Evolutionary conservation across 2,888 invertebrate genomes (phyloP), one percentile per base, ranked within the genome.

Genomic region (Agrochola lota): DNA sequence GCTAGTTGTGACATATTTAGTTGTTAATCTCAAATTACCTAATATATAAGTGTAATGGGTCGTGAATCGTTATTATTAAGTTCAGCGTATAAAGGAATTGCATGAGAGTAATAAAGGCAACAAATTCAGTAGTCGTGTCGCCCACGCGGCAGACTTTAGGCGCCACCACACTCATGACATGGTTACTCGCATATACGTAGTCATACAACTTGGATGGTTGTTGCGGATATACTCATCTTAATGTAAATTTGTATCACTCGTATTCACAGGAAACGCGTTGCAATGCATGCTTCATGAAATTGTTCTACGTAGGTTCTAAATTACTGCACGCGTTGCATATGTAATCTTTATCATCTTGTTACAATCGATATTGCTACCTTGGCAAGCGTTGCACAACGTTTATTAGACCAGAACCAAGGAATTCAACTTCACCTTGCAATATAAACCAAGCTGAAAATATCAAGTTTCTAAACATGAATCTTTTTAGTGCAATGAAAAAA

Each of bases 121-220:
- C 91, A 90, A 92, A 92, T 93, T 94, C 93, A 94, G 94, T 91
- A 90, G 92, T 92, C 90, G 92, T 93, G 91, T 92, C 95, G 93
- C 95, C 95, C 93, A 95, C 95, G 93, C 93, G 89, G 85, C 95
- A 95, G 95, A 95, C 95, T 94, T 92, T 87, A 94, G 96, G 95
- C 95, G 95, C 95, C 95, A 89, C 90, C 88, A 89, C 77, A 46
- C 78, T 55, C 82, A 87, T 77, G 79, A 80, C 77, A 84, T 85
- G 85, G 84, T 83, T 75, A 71, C 79, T 79, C 73, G 71, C 81
- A 66, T 43, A 76, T 78, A 85, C 74, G 63, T 78, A 81, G 73
- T 68, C 82, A 79, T 86, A 86, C 70, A 85, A 82, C 71, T 84
- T 78, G 55, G 81, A 74, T 85, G 63, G 81, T 69, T 85, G 72